Evolutionary conservation across 2,113 vertebrate genomes (phyloP).

Genomic region (Diadophis punctatus): DNA sequence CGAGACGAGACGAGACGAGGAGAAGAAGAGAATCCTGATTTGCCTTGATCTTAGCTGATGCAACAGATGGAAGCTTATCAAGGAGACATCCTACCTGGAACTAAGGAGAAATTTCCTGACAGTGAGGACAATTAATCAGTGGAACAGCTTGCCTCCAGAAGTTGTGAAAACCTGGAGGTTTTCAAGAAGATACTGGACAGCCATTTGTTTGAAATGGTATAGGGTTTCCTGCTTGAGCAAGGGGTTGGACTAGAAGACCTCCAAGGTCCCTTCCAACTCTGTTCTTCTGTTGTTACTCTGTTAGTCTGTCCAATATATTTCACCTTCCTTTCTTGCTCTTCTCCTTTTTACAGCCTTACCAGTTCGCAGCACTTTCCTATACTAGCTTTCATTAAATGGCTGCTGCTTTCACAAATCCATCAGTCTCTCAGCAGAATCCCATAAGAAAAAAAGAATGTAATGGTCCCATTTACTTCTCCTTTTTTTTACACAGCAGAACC

Average conservation of each 20-base stretch:
- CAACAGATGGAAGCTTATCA: not conserved
- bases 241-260: too few species aligned
- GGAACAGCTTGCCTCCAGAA: not conserved
- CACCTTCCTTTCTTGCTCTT: not conserved
- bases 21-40: not conserved
- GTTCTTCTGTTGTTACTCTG: not conserved
- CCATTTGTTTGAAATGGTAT: too few species aligned
- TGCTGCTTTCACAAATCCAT: conserved; percentile 33
- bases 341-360: not conserved
- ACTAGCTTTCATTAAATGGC: conserved; percentile 46
- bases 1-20: too few species aligned
- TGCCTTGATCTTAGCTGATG: not conserved
- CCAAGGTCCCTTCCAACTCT: not conserved
- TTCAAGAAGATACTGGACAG: too few species aligned
- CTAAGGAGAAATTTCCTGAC: not conserved
- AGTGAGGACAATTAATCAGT: not conserved
- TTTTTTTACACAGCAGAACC: conserved; percentile 24
- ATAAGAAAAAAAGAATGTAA: conserved; percentile 29
- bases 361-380: conserved; percentile 24
- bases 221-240: too few species aligned
- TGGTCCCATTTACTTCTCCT: conserved; percentile 4
- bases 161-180: too few species aligned
- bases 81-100: not conserved
- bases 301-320: not conserved
- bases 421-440: conserved; percentile 27